Evolutionary conservation across 2,797 vertebrate species (phyloP).

Genomic region (Chelon auratus): DNA sequence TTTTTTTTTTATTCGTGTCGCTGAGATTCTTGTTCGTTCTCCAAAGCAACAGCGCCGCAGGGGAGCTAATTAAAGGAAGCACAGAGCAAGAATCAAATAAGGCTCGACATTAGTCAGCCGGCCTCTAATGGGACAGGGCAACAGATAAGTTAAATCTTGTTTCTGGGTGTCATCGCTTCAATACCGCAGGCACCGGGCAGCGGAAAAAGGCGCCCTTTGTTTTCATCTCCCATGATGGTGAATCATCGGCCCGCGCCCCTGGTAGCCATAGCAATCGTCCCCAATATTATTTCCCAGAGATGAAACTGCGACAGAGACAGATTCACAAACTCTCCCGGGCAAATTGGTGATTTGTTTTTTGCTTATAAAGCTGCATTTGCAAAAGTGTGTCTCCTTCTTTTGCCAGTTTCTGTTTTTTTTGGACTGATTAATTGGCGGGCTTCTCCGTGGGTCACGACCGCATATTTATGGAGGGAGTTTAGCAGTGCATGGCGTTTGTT

Average conservation of each 20-base stretch:
- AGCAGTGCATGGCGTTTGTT: slow-evolving; percentile 24
- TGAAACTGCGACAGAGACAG: slow-evolving; percentile 34
- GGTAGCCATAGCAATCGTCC: slow-evolving; percentile 67
- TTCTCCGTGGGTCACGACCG: slow-evolving; percentile 29
- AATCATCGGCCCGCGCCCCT: slow-evolving; percentile 57
- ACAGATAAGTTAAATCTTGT: slow-evolving; percentile 57
- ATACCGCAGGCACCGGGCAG: slow-evolving; percentile 48
- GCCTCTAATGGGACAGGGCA: slow-evolving; percentile 27
- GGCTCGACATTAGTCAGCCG: slow-evolving; percentile 35
- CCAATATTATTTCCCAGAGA: slow-evolving; percentile 44
- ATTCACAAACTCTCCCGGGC: background rate
- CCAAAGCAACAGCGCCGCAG: slow-evolving; percentile 29
- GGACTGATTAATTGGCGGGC: background rate
- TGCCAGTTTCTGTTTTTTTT: background rate
- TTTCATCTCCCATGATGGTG: slow-evolving; percentile 73
- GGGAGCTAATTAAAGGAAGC: slow-evolving; percentile 43
- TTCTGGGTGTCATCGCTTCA: slow-evolving; percentile 50
- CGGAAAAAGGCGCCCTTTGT: slow-evolving; percentile 70
- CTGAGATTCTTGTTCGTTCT: slow-evolving; percentile 43
- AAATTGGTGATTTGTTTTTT: background rate
- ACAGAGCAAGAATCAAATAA: slow-evolving; percentile 46
- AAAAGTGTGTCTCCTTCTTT: background rate
- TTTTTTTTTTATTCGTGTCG: slow-evolving; percentile 33
- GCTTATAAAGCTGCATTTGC: slow-evolving; percentile 1
- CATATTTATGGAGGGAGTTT: slow-evolving; percentile 48